Conservation (phyloP, 2,113 vertebrate genomes). For the Alaudala cheleensis region DNA sequence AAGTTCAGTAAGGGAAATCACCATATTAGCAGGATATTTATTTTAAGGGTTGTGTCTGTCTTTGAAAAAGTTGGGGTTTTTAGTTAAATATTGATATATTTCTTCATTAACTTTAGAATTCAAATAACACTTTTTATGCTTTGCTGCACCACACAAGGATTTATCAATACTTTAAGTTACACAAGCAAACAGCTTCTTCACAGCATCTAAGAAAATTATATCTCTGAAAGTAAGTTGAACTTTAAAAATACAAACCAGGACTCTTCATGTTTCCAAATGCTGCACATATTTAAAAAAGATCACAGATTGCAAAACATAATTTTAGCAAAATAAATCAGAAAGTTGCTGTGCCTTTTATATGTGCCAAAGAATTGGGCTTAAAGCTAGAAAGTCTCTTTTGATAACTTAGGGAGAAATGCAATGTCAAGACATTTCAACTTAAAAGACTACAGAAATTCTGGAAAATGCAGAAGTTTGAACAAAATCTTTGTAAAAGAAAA, state of each 20-base stretch:
- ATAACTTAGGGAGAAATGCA: background rate
- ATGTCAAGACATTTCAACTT: background rate
- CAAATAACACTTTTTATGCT: background rate
- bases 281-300: background rate
- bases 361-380: background rate
- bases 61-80: background rate
- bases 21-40: background rate
- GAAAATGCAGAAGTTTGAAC: background rate
- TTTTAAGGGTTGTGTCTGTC: background rate
- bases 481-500: constrained; percentile 4
- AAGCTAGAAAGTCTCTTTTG: background rate
- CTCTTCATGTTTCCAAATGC: background rate
- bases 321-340: background rate
- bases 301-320: background rate
- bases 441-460: background rate
- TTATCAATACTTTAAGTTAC: background rate
- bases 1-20: background rate
- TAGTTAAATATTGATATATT: background rate
- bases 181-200: background rate
- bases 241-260: background rate
- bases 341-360: background rate
- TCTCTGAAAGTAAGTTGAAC: background rate
- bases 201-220: background rate
- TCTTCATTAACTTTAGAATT: background rate
- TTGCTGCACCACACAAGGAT: background rate